Evolutionary conservation across 2,888 invertebrate species (phyloP).

Genomic region (Coleophora flavipennella): DNA sequence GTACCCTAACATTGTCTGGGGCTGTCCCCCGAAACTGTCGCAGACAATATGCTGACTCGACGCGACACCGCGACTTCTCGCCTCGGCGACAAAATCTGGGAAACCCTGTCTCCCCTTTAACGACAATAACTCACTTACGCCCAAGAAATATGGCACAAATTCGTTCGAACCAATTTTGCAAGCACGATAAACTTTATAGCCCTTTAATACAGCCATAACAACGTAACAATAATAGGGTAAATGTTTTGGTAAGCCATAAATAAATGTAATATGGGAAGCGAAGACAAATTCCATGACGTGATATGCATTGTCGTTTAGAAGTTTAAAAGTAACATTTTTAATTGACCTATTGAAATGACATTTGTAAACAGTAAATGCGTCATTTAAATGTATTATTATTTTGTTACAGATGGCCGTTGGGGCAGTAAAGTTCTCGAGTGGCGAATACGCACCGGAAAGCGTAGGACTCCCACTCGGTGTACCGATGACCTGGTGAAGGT

Average conservation of each 20-base stretch:
- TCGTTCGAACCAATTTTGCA: conserved; percentile 29
- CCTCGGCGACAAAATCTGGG: conserved; percentile 10
- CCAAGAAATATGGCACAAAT: conserved; percentile 7
- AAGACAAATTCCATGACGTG: conserved; percentile 44
- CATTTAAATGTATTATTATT: no score
- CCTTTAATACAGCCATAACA: conserved; percentile 70
- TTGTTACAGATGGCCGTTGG: no score
- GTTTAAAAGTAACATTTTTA: neutral
- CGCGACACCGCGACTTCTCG: no score
- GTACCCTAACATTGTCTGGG: conserved; percentile 28
- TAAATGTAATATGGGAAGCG: conserved; percentile 44
- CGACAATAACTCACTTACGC: no score
- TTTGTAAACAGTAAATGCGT: no score
- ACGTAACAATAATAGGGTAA: conserved; percentile 69
- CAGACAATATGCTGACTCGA: conserved; percentile 63
- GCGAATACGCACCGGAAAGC: no score
- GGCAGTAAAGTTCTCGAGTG: no score
- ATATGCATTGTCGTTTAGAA: conserved; percentile 12
- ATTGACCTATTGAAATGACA: no score
- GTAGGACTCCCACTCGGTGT: no score
- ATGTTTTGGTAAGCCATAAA: conserved; percentile 72
- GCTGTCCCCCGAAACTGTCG: conserved; percentile 5
- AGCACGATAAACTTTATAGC: conserved; percentile 68
- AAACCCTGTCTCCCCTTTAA: no score
- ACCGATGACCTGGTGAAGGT: no score